phyloP scores from a whole-genome alignment of 2,113 vertebrate genomes.

The Cyanocitta stelleri region DNA sequence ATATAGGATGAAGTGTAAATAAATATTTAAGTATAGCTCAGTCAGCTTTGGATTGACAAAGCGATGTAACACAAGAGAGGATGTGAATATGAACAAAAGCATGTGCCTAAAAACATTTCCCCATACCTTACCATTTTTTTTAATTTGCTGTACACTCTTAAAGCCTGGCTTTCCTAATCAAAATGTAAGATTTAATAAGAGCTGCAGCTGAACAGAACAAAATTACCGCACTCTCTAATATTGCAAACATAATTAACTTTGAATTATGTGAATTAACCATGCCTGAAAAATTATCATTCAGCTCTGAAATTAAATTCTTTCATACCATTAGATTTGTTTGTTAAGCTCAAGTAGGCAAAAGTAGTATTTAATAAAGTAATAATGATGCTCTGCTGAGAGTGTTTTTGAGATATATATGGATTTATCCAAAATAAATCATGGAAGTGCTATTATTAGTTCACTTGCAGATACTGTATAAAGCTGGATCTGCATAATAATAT shows the following conservation, averaged over 20 bases:
- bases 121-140: neutral
- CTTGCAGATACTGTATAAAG: constrained; percentile 37
- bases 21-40: neutral
- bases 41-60: neutral
- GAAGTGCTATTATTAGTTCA: constrained; percentile 61
- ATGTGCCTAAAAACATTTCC: neutral
- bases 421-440: constrained; percentile 69
- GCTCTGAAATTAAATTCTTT: constrained; percentile 84
- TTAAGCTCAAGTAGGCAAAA: constrained; percentile 79
- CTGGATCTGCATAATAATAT: constrained; percentile 27
- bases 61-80: neutral
- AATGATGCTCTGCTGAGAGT: constrained; percentile 64
- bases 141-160: constrained; percentile 25
- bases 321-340: constrained; percentile 82
- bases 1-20: neutral
- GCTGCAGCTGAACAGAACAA: constrained; percentile 72
- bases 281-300: constrained; percentile 83
- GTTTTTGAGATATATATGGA: constrained; percentile 63
- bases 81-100: neutral
- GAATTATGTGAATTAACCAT: constrained; percentile 82
- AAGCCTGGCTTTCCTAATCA: constrained; percentile 65
- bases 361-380: constrained; percentile 78
- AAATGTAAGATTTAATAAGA: constrained; percentile 73
- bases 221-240: constrained; percentile 74
- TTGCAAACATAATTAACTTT: constrained; percentile 82